phyloP scores from a whole-genome alignment of 2,888 invertebrate species.

The Vanessa cardui region DNA sequence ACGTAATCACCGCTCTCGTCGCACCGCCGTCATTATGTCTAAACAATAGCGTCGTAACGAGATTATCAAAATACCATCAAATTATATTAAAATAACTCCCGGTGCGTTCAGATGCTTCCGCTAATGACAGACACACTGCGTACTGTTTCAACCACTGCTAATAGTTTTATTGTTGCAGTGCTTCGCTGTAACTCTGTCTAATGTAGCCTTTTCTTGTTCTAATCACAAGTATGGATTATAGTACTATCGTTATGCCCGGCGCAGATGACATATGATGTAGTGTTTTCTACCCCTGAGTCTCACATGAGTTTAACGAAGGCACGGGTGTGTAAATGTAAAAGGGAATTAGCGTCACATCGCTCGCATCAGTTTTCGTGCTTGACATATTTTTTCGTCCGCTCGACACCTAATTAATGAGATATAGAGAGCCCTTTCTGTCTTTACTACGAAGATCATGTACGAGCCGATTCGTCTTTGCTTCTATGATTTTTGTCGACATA shows the following conservation, averaged over 20 bases:
- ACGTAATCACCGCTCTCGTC: background rate
- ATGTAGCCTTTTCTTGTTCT: too few species aligned
- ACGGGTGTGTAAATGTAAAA: too few species aligned
- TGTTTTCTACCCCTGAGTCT: too few species aligned
- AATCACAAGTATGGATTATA: too few species aligned
- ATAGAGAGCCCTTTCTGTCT: background rate
- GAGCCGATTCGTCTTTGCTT: background rate
- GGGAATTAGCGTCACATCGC: too few species aligned
- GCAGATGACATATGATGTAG: too few species aligned
- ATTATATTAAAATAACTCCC: slow-evolving; percentile 32
- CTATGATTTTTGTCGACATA: too few species aligned
- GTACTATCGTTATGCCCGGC: too few species aligned
- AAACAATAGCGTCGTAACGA: slow-evolving; percentile 38
- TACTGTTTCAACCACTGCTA: background rate
- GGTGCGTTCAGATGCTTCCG: background rate
- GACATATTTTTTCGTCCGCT: background rate
- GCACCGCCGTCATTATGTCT: slow-evolving; percentile 20
- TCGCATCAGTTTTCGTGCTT: background rate
- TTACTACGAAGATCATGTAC: background rate
- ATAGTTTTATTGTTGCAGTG: too few species aligned
- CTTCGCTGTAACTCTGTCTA: too few species aligned
- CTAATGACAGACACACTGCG: background rate
- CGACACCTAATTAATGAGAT: background rate
- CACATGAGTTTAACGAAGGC: too few species aligned
- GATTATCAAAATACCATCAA: slow-evolving; percentile 40